Percentiles rank a stretch among this genome's conserved stretches.
phyloP scores from a whole-genome alignment of 2,888 invertebrate genomes.

The Xanthorhoe spadicearia region DNA sequence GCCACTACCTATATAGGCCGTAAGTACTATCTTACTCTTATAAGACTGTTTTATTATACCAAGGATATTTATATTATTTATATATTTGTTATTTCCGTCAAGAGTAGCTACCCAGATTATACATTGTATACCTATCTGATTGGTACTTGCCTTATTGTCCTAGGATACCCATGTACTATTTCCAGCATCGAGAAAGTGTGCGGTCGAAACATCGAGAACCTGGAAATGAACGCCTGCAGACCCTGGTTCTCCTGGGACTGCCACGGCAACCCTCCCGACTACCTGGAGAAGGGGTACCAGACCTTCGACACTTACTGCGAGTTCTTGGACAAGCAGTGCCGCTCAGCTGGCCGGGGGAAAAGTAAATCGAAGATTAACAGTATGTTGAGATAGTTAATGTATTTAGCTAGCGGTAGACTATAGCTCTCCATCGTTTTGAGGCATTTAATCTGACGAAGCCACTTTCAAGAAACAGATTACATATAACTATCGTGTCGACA shows the following conservation, averaged over 20 bases:
- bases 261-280: not conserved
- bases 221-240: not conserved
- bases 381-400: not conserved
- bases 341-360: too few species aligned
- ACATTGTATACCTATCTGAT: too few species aligned
- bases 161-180: not conserved
- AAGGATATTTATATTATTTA: too few species aligned
- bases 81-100: too few species aligned
- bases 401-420: too few species aligned
- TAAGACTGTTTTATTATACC: too few species aligned
- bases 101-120: too few species aligned
- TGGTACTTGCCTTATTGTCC: too few species aligned
- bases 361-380: not conserved
- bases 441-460: too few species aligned
- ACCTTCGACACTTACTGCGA: slow-evolving; percentile 30
- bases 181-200: slow-evolving; percentile 13
- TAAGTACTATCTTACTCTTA: slow-evolving; percentile 1
- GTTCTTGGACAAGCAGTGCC: slow-evolving; percentile 11
- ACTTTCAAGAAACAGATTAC: too few species aligned
- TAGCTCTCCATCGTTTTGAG: too few species aligned
- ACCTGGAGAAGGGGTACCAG: slow-evolving; percentile 7
- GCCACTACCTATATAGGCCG: slow-evolving; percentile 6
- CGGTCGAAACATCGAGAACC: not conserved
- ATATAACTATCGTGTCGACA: too few species aligned
- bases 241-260: not conserved